These are phyloP conservation scores for Axinella damicornis DNA, from an alignment of 37 sponge, comb jelly and placozoan species.

Conservation along the genomic window DNA sequence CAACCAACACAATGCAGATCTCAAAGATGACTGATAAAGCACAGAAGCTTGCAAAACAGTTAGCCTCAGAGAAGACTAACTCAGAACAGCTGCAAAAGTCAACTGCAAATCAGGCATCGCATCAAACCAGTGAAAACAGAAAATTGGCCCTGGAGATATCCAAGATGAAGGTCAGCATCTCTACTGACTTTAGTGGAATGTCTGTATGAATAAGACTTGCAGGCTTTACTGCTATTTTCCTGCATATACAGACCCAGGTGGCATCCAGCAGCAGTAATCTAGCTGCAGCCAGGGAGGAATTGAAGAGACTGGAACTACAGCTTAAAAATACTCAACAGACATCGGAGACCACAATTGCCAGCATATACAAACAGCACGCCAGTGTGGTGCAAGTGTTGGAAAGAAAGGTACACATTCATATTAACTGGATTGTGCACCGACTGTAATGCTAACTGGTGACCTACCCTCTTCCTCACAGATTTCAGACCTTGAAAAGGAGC, in stretches of 20 bases:
- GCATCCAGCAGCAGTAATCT: conserved; percentile 21
- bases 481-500: conserved; percentile 35
- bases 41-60: conserved; percentile 35
- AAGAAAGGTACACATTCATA: conserved; percentile 8
- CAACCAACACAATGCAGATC: conserved; percentile 4
- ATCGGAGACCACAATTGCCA: conserved; percentile 15
- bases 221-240: too few species aligned
- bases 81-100: conserved; percentile 38
- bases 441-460: too few species aligned
- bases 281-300: conserved; percentile 49
- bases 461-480: conserved; percentile 2
- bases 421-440: neutral
- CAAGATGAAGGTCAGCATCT: conserved; percentile 41
- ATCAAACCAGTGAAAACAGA: conserved; percentile 53
- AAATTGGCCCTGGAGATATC: conserved; percentile 64
- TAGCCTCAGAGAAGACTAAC: conserved; percentile 34
- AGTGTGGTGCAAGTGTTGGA: conserved; percentile 19
- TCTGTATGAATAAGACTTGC: too few species aligned
- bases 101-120: conserved; percentile 17
- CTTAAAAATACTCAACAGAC: neutral
- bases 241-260: conserved; percentile 30
- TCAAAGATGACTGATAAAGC: conserved; percentile 58
- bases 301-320: conserved; percentile 39
- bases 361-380: conserved; percentile 16
- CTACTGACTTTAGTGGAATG: too few species aligned